These are phyloP conservation scores for Euproctis similis DNA, from an alignment of 2,888 invertebrate genomes.

Conservation along the genomic window DNA sequence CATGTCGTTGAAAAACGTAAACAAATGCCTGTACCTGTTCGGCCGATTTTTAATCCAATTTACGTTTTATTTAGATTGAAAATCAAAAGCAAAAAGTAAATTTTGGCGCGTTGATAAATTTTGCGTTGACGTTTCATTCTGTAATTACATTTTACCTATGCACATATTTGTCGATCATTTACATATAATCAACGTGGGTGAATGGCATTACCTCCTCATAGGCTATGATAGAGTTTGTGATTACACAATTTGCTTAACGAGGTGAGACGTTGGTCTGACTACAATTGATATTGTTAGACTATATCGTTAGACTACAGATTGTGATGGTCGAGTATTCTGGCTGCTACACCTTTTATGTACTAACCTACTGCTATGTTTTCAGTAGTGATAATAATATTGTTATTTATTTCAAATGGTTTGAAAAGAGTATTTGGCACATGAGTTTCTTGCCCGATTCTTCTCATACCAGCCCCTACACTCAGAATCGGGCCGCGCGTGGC, in stretches of 20 bases:
- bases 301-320: too few relatives aligned
- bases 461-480: too few relatives aligned
- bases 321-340: too few relatives aligned
- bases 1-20: neutral
- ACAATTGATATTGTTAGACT: constrained; percentile 5
- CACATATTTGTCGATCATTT: constrained; percentile 8
- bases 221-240: constrained; percentile 11
- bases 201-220: constrained; percentile 7
- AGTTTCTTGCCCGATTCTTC: too few relatives aligned
- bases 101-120: constrained; percentile 5
- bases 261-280: too few relatives aligned
- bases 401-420: too few relatives aligned
- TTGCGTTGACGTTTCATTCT: constrained; percentile 4
- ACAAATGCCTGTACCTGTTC: neutral
- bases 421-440: too few relatives aligned
- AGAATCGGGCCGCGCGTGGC: too few relatives aligned
- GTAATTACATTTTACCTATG: constrained; percentile 10
- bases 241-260: constrained; percentile 21
- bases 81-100: neutral
- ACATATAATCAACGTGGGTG: constrained; percentile 7
- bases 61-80: neutral
- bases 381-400: too few relatives aligned
- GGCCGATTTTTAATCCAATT: constrained; percentile 1
- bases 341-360: too few relatives aligned
- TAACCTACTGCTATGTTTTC: too few relatives aligned